phyloP scores from a whole-genome alignment of 2,888 invertebrate species.

The Slavum lentiscoides region DNA sequence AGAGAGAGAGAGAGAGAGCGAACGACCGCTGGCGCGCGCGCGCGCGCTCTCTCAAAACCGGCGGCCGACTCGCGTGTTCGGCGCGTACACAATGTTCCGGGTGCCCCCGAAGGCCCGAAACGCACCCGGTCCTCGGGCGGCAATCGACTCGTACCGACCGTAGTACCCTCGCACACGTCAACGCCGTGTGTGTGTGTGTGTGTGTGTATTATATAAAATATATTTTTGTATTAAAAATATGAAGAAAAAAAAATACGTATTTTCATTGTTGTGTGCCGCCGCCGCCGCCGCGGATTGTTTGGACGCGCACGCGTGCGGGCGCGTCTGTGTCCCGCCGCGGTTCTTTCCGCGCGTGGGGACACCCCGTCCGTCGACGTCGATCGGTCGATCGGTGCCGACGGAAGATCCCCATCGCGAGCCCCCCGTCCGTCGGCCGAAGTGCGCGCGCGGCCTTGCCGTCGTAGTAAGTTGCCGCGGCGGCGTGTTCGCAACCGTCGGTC shows the following conservation, averaged over 20 bases:
- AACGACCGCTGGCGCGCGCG: too few species aligned
- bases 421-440: background rate
- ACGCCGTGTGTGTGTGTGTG: background rate
- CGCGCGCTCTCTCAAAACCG: too few species aligned
- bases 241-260: background rate
- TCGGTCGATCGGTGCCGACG: background rate
- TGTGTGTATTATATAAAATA: background rate
- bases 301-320: slow-evolving; percentile 25
- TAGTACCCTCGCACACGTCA: background rate
- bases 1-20: too few species aligned
- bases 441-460: slow-evolving; percentile 6
- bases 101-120: background rate
- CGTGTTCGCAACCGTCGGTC: too few species aligned
- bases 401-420: slow-evolving; percentile 16
- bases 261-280: background rate
- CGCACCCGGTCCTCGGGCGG: background rate
- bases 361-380: background rate
- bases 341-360: background rate
- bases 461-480: too few species aligned
- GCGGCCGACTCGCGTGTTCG: background rate
- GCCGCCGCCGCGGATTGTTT: background rate
- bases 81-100: background rate
- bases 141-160: background rate
- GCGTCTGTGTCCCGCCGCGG: background rate
- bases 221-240: too few species aligned